Percentiles rank a stretch among this genome's conserved stretches.
Conservation (phyloP, 2,888 invertebrate genomes). For the Temnothorax rugatulus region DNA sequence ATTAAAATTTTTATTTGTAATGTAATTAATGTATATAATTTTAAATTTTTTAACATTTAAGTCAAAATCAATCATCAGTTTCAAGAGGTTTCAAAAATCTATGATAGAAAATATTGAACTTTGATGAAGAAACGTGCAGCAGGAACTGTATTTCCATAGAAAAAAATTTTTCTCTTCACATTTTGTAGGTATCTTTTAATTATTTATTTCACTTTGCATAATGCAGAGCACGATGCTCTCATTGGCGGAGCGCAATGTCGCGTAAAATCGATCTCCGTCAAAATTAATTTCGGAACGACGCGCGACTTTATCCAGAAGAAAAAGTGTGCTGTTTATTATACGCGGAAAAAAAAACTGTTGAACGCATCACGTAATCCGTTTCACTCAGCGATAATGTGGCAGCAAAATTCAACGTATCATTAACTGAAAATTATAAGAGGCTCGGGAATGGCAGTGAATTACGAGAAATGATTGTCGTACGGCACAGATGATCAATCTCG, state of each 20-base stretch:
- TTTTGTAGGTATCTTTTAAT: constrained; percentile 1
- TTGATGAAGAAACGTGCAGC: neutral
- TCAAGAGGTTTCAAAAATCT: neutral
- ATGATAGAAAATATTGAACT: neutral
- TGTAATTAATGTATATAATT: neutral
- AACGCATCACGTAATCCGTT: constrained; percentile 39
- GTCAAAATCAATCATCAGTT: neutral
- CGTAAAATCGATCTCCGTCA: constrained; percentile 36
- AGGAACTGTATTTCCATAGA: neutral
- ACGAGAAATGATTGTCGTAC: constrained; percentile 37
- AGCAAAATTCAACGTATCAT: constrained; percentile 47
- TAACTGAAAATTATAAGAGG: constrained; percentile 58
- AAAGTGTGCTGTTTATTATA: constrained; percentile 17
- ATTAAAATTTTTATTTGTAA: neutral
- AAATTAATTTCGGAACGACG: constrained; percentile 17
- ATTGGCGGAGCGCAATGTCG: neutral
- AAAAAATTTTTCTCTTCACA: neutral
- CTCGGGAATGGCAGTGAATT: constrained; percentile 33
- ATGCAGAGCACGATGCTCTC: neutral
- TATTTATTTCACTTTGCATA: constrained; percentile 15
- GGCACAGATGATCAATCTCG: constrained; percentile 39
- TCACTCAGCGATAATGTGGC: constrained; percentile 31
- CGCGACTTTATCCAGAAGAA: neutral
- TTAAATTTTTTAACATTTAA: neutral
- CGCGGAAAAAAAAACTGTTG: constrained; percentile 8